Conservation (phyloP, 2,888 invertebrate genomes). For the Nemotelus pantherinus region DNA sequence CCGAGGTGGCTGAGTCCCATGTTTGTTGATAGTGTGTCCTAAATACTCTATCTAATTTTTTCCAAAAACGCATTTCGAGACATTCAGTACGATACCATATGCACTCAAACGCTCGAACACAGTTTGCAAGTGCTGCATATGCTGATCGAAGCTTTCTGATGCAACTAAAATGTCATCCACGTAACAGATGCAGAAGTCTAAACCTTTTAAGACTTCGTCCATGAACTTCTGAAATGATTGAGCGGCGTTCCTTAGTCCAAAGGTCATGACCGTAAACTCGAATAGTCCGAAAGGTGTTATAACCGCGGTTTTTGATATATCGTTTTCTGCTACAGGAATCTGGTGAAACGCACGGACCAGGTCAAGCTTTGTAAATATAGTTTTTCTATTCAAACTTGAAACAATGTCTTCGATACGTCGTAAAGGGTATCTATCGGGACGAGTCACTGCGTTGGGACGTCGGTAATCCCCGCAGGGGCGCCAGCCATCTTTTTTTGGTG, state of each 20-base stretch:
- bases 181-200: slow-evolving; percentile 53
- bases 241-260: slow-evolving; percentile 59
- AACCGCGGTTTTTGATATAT: no score
- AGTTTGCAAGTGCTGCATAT: neutral
- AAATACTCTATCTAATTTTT: neutral
- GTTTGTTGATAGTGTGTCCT: neutral
- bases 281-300: slow-evolving; percentile 58
- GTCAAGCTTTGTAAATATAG: slow-evolving; percentile 55
- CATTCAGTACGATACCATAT: neutral
- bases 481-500: slow-evolving; percentile 55
- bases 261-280: slow-evolving; percentile 57
- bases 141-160: slow-evolving; percentile 35
- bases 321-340: slow-evolving; percentile 53
- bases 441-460: slow-evolving; percentile 52
- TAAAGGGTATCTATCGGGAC: slow-evolving; percentile 19
- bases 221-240: slow-evolving; percentile 60
- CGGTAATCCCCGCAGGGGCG: slow-evolving; percentile 59
- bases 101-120: neutral
- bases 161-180: slow-evolving; percentile 56
- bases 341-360: slow-evolving; percentile 56
- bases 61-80: neutral
- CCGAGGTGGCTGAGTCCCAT: neutral
- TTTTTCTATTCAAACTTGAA: slow-evolving; percentile 52
- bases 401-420: slow-evolving; percentile 13
- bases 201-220: slow-evolving; percentile 53